These are phyloP conservation scores for Platyscapa corneri DNA, from an alignment of 1,140 invertebrate genomes.

Conservation along the genomic window DNA sequence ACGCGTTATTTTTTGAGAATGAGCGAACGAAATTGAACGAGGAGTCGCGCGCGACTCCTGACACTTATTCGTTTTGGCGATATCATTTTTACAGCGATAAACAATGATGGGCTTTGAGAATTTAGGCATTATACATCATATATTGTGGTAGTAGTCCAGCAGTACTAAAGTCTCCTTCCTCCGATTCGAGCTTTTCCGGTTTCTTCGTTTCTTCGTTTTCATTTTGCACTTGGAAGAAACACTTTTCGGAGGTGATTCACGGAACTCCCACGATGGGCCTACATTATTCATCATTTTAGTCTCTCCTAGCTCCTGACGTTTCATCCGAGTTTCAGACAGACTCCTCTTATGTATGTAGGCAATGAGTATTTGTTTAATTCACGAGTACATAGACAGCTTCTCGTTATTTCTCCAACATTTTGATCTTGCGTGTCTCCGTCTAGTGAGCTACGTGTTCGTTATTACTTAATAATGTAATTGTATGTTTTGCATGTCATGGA, in stretches of 20 bases:
- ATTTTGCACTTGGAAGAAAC: slow-evolving; percentile 34
- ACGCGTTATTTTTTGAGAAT: slow-evolving; percentile 16
- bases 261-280: slow-evolving; percentile 5
- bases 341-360: neutral
- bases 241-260: slow-evolving; percentile 29
- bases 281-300: neutral
- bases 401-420: neutral
- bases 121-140: slow-evolving; percentile 43
- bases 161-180: slow-evolving; percentile 45
- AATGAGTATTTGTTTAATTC: neutral
- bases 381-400: neutral
- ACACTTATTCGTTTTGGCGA: slow-evolving; percentile 41
- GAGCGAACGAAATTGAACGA: slow-evolving; percentile 9
- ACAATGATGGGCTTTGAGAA: slow-evolving; percentile 36
- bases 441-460: neutral
- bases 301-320: neutral
- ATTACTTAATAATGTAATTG: neutral
- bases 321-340: neutral
- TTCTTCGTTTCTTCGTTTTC: neutral
- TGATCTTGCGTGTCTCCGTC: neutral
- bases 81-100: slow-evolving; percentile 43
- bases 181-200: neutral
- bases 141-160: slow-evolving; percentile 32
- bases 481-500: neutral
- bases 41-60: neutral